Percentiles rank a stretch among this genome's conserved stretches.
These are phyloP conservation scores for Oophaga sylvatica DNA, from an alignment of 2,797 vertebrate species.

Conservation along the genomic window DNA sequence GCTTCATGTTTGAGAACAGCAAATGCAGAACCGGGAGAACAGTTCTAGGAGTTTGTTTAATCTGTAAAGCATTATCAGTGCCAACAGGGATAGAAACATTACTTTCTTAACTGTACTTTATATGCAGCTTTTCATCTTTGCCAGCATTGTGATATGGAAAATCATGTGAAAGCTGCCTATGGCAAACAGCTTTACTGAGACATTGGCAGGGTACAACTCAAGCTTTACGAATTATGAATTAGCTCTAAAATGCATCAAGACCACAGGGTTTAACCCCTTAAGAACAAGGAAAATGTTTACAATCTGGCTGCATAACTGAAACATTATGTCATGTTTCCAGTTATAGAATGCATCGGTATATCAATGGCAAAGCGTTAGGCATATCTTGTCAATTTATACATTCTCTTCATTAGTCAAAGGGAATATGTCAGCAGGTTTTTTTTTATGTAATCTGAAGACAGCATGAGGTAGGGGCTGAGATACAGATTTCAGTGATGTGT, in stretches of 20 bases:
- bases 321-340: not conserved
- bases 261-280: not conserved
- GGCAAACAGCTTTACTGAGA: constrained; percentile 5
- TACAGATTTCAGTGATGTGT: no score
- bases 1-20: not conserved
- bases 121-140: constrained; percentile 28
- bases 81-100: constrained; percentile 11
- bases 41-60: constrained; percentile 9
- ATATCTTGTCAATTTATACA: not conserved
- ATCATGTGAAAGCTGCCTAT: constrained; percentile 19
- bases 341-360: not conserved
- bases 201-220: not conserved
- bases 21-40: not conserved
- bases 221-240: not conserved
- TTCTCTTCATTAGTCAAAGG: not conserved
- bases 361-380: not conserved
- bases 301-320: not conserved
- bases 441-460: no score
- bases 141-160: constrained; percentile 24
- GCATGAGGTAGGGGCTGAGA: no score
- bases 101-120: constrained; percentile 17
- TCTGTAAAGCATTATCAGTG: not conserved
- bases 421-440: not conserved
- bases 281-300: not conserved
- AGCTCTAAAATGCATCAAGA: not conserved